Evolutionary conservation across 2,888 invertebrate species (phyloP).

Genomic region (Xestia xanthographa): DNA sequence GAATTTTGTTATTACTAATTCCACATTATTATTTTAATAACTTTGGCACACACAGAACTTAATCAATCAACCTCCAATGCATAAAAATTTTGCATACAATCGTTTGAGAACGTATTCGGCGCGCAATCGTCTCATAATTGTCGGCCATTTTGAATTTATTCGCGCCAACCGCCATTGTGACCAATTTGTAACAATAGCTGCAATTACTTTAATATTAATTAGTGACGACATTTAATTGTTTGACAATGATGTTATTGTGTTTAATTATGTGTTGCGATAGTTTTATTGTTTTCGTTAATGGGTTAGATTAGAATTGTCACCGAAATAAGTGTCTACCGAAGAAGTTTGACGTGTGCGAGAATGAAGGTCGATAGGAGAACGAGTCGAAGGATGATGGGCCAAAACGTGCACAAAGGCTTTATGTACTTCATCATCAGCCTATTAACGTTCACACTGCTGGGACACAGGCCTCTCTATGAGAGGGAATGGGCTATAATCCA

Average conservation of each 20-base stretch:
- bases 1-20: too few relatives aligned
- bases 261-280: slow-evolving; percentile 39
- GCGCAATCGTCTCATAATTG: slow-evolving; percentile 80
- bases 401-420: background rate
- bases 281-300: slow-evolving; percentile 43
- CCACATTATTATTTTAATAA: slow-evolving; percentile 18
- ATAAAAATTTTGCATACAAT: slow-evolving; percentile 82
- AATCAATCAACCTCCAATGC: slow-evolving; percentile 73
- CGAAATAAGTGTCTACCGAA: background rate
- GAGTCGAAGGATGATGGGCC: background rate
- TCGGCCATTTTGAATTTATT: slow-evolving; percentile 81
- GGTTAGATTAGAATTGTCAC: background rate
- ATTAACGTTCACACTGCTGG: too few relatives aligned
- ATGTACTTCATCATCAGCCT: too few relatives aligned
- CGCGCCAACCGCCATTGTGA: slow-evolving; percentile 76
- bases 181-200: slow-evolving; percentile 79
- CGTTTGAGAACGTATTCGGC: slow-evolving; percentile 71
- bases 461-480: too few relatives aligned
- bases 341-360: background rate
- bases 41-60: slow-evolving; percentile 65
- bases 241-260: slow-evolving; percentile 35
- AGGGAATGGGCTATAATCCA: too few relatives aligned
- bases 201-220: slow-evolving; percentile 79
- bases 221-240: slow-evolving; percentile 70
- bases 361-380: background rate